Conservation (phyloP, 2,888 invertebrate genomes). For the Morpho achilles region DNA sequence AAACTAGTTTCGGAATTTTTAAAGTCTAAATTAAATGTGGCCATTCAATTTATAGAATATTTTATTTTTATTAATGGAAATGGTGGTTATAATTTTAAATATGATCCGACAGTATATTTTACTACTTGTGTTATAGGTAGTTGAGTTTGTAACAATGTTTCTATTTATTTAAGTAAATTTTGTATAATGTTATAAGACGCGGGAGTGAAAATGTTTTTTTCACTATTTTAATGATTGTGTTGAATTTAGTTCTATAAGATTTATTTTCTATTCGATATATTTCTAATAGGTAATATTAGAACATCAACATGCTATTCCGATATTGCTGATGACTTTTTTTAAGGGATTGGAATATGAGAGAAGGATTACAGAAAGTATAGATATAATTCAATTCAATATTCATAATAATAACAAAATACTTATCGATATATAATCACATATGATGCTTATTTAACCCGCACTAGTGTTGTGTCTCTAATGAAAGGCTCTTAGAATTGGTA, state of each 20-base stretch:
- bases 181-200: not conserved
- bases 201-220: not conserved
- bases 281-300: conserved; percentile 6
- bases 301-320: not conserved
- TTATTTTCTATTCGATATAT: not conserved
- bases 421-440: conserved; percentile 2
- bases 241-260: not conserved
- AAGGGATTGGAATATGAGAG: conserved; percentile 20
- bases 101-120: conserved; percentile 7
- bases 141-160: not conserved
- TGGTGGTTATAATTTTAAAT: conserved; percentile 1
- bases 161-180: not conserved
- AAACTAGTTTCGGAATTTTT: too few species aligned
- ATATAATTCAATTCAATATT: conserved; percentile 10
- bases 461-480: conserved; percentile 12
- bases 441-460: conserved; percentile 4
- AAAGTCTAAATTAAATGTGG: too few species aligned
- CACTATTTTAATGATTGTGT: not conserved
- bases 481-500: not conserved
- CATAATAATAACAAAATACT: conserved; percentile 1
- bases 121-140: conserved; percentile 1
- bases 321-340: conserved; percentile 2
- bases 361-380: conserved; percentile 9
- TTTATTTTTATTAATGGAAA: too few species aligned
- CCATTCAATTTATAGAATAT: too few species aligned